Conservation (phyloP, 1,140 invertebrate genomes). For the Papilio polytes region DNA sequence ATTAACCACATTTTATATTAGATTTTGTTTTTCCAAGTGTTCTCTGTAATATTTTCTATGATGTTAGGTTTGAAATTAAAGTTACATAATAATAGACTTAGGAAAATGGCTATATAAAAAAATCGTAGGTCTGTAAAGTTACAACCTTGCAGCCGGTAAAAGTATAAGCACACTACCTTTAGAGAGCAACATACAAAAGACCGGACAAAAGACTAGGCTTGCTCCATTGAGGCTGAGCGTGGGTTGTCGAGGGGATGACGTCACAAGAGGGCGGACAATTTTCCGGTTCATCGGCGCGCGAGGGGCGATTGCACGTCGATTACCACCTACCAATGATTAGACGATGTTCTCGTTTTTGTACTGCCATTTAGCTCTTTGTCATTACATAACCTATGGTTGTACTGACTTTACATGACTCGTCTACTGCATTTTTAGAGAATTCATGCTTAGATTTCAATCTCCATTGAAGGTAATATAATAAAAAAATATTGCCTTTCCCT, state of each 20-base stretch:
- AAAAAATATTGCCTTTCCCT: too few species aligned
- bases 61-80: too few species aligned
- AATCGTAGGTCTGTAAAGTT: too few species aligned
- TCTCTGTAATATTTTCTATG: too few species aligned
- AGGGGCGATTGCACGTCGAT: constrained; percentile 46
- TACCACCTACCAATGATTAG: constrained; percentile 45
- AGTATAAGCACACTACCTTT: not conserved
- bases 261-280: constrained; percentile 45
- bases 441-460: too few species aligned
- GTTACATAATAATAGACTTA: too few species aligned
- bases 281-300: constrained; percentile 47
- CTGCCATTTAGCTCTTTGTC: not conserved
- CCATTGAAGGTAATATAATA: too few species aligned
- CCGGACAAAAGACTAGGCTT: not conserved
- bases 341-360: constrained; percentile 7
- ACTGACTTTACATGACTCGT: not conserved
- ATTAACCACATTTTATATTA: too few species aligned
- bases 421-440: not conserved
- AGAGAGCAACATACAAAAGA: not conserved
- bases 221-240: constrained; percentile 33
- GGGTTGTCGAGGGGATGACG: constrained; percentile 15
- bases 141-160: not conserved
- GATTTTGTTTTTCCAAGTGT: too few species aligned
- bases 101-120: too few species aligned
- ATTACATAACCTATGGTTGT: not conserved